Base-by-base conservation (phyloP, 2,797 vertebrate genomes). In the Heteromormyrus szaboi region DNA sequence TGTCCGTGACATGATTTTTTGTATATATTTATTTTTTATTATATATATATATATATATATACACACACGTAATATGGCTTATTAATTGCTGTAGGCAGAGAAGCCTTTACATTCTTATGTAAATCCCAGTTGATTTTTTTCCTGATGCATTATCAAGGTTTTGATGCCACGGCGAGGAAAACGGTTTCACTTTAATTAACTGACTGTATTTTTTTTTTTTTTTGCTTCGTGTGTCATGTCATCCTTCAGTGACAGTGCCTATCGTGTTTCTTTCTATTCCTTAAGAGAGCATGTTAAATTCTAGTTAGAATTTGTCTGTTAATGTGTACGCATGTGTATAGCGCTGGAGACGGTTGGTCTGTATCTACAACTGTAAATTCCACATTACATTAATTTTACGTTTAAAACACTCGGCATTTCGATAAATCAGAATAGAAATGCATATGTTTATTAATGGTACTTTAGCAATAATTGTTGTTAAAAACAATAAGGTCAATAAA, bases 351-450 rank as follows among this genome's bases (percentile, higher is more conserved):
- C 41, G 37, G 56, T 83, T 44, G 76, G 65, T 87, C 79, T 87
- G 56, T 86, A 86, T 88, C 88, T 85, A 29, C 53, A 46, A 53
- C 56, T 79, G 37, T 79, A 44, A 41, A 79, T 79, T 79, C 17
- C 4, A 19, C 33, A 7, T 33, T 14, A 68, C n/a, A 79, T 41
- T 3, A 19, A 79, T 79, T 19, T 44, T 44, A 44, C 37, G 19
- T n/a, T 79, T n/a, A 9, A 79, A n/a, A 44, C 37, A 9, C 6
- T 12, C 17, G 2, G 37, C 72, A 44, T 41, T 41, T 79, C 2
- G 2, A 19, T 79, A n/a, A 17, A 44, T 79, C 12, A 44, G 51
- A 86, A 56, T 25, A 25, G 41, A 22, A 84, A 50, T 84, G 72
- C 17, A 17, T 76, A 37, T 41, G 4, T 44, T 79, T n/a, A 19